Percentiles rank a stretch among this genome's conserved stretches.
These are phyloP conservation scores for Ceratotherium simum DNA, from an alignment of 2,113 vertebrate species.

Conservation along the genomic window DNA sequence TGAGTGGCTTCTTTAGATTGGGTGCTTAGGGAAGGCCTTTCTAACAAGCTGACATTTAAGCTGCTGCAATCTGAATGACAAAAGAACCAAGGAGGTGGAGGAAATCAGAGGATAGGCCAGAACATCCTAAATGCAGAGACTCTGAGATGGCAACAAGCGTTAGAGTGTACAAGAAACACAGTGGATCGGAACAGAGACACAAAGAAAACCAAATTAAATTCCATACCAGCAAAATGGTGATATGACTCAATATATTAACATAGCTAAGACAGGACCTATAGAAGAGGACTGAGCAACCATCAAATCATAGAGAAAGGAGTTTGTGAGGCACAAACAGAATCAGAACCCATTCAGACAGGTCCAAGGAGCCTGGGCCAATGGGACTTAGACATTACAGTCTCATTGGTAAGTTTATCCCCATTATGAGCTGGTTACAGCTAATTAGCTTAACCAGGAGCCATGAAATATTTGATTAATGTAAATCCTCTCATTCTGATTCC, in stretches of 20 bases:
- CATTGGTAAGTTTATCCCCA: neutral
- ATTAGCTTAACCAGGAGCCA: constrained; percentile 23
- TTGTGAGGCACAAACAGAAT: neutral
- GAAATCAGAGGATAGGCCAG: neutral
- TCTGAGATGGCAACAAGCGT: neutral
- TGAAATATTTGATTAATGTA: constrained; percentile 28
- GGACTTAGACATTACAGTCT: neutral
- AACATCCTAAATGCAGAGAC: neutral
- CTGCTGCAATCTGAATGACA: neutral
- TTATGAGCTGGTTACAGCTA: neutral
- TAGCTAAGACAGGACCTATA: neutral
- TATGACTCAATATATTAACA: neutral
- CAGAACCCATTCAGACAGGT: neutral
- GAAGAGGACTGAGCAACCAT: neutral
- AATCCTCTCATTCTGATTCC: constrained; percentile 36
- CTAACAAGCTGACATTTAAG: neutral
- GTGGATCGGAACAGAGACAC: neutral
- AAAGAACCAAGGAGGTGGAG: neutral
- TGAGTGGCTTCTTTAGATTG: neutral
- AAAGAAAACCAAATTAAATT: constrained; percentile 23
- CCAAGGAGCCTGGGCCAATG: neutral
- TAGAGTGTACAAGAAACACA: neutral
- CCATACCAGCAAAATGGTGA: neutral
- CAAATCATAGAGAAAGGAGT: neutral
- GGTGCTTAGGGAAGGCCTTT: neutral